Base-by-base conservation (phyloP, 1,140 invertebrate genomes). In the Sminthurides bifidus region DNA sequence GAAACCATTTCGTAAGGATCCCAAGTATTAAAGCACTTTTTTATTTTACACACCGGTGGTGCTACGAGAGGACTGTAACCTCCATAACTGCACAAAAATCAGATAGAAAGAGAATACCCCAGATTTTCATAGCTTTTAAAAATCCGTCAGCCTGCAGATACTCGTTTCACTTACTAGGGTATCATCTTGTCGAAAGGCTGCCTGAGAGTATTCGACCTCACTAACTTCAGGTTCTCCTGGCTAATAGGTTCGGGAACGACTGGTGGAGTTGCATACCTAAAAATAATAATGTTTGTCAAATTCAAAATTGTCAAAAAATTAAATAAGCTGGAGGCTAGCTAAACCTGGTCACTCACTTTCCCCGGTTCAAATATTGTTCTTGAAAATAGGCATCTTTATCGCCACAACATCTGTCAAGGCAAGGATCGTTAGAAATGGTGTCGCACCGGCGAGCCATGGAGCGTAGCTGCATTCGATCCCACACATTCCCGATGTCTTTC, bases 1-100 rank as follows among this genome's bases (percentile, higher is more conserved):
- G 63, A 61, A 19, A 61, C 41, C 3, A 44, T 41, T n/a, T 56
- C 57, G n/a, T 61, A 56, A 0, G 63, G 59, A 48, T 61, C 52
- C 1, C 17, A 6, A 1, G 21, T 49, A 37, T 64, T 52, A 17
- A 64, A 29, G 1, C 27, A 31, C 30, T 52, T 57, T 38, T 61
- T 57, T 8, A 65, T 55, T 60, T 65, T 65, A 37, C 63, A 61
- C 10, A 65, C 60, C 1, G 63, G 59, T 14, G 63, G 63, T 15
- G 59, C 59, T 2, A 43, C 33, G 12, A 46, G 17, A 17, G 53
- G 45, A 12, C 54, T 40, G 54, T 62, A 58, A 8, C 52, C 55
- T 10, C 21, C 27, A 26, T 55, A 54, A 29, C 54, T 61, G 17
- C 3, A 31, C 23, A 40, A 27, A 29, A 49, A 51, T 29, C 45